Percentiles rank a stretch among this genome's conserved stretches.
Evolutionary conservation across 2,113 vertebrate species (phyloP).

Genomic region (Pelmatolapia mariae): DNA sequence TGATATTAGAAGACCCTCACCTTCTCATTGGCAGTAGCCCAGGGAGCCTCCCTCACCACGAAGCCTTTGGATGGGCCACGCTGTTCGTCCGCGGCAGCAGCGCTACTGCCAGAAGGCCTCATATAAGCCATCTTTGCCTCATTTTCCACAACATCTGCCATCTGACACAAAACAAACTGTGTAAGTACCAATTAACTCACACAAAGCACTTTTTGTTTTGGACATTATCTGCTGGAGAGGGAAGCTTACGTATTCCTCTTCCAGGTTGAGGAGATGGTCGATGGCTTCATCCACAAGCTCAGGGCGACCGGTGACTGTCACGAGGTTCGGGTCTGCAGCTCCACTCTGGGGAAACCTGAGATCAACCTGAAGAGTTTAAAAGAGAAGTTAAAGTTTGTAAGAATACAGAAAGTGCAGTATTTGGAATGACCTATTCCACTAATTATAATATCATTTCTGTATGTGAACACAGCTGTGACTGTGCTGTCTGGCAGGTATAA

Average conservation of each 20-base stretch:
- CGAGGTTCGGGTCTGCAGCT: constrained; percentile 88
- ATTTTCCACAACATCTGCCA: constrained; percentile 90
- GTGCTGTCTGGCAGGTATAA: not conserved
- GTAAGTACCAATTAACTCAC: not conserved
- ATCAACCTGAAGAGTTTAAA: constrained; percentile 79
- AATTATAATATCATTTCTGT: not conserved
- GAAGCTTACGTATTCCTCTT: constrained; percentile 92
- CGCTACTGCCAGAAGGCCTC: constrained; percentile 76
- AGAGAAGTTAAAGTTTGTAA: not conserved
- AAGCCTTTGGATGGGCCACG: constrained; percentile 91
- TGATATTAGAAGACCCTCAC: constrained; percentile 52
- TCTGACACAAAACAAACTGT: constrained; percentile 54
- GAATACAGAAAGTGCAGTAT: not conserved
- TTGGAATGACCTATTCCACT: not conserved
- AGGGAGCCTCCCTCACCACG: constrained; percentile 97
- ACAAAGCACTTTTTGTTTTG: not conserved
- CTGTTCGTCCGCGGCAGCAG: constrained; percentile 76
- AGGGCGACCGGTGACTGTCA: constrained; percentile 92
- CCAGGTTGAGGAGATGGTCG: constrained; percentile 94
- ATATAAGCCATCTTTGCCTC: constrained; percentile 89
- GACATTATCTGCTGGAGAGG: fast-evolving
- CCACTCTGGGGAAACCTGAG: constrained; percentile 95
- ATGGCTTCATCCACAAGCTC: constrained; percentile 98
- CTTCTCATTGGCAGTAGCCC: constrained; percentile 86
- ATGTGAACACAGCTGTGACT: not conserved